Conservation (phyloP, 2,888 invertebrate species). For the Dermolepida albohirtum region DNA sequence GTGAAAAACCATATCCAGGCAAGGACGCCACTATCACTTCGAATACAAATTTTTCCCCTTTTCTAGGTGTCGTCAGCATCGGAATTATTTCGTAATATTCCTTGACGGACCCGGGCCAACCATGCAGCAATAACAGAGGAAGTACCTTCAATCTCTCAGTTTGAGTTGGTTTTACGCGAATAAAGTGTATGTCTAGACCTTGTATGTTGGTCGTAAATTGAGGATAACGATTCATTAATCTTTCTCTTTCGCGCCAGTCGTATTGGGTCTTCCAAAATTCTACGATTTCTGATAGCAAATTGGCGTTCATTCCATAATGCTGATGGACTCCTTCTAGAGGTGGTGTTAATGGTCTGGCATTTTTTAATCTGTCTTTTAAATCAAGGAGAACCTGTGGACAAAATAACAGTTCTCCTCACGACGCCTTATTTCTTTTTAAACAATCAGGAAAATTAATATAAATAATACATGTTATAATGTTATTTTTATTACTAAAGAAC, state of each 20-base stretch:
- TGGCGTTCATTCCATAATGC: constrained; percentile 84
- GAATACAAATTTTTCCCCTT: constrained; percentile 72
- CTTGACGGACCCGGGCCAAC: constrained; percentile 89
- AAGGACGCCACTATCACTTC: constrained; percentile 72
- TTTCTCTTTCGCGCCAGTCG: constrained; percentile 74
- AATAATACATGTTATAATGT: too few species aligned
- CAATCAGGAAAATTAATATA: too few species aligned
- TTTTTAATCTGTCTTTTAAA: constrained; percentile 69
- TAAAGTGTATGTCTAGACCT: constrained; percentile 77
- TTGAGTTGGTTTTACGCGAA: constrained; percentile 72
- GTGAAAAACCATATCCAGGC: constrained; percentile 68
- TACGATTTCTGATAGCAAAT: constrained; percentile 72
- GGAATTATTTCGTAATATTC: constrained; percentile 86
- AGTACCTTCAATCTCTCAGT: constrained; percentile 63
- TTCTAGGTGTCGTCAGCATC: constrained; percentile 68
- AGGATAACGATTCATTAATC: constrained; percentile 72
- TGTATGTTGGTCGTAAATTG: constrained; percentile 80
- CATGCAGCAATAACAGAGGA: constrained; percentile 82
- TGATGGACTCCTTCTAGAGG: constrained; percentile 78
- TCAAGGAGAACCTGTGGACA: constrained; percentile 60
- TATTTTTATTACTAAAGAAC: too few species aligned
- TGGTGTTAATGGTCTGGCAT: constrained; percentile 59
- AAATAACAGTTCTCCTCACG: constrained; percentile 3
- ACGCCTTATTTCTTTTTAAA: too few species aligned
- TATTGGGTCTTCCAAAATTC: constrained; percentile 82